Conservation (phyloP, 2,888 invertebrate species). For the Achlya flavicornis region DNA sequence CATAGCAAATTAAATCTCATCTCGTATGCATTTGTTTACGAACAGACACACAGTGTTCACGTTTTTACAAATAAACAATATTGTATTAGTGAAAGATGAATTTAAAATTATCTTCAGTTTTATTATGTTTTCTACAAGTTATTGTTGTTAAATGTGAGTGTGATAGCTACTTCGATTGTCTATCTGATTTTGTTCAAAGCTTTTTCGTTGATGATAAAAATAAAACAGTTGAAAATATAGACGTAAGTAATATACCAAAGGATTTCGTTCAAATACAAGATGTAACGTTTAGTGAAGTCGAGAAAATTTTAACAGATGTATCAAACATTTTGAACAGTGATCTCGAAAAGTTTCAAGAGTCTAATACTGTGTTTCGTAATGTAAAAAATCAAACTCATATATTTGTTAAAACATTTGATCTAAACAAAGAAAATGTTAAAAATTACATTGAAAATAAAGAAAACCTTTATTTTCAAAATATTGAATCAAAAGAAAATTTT, state of each 20-base stretch:
- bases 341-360: conserved; percentile 35
- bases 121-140: conserved; percentile 38
- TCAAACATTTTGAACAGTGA: conserved; percentile 51
- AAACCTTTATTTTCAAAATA: background rate
- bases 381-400: conserved; percentile 54
- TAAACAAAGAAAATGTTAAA: conserved; percentile 36
- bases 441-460: conserved; percentile 19
- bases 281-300: conserved; percentile 35
- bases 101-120: conserved; percentile 31
- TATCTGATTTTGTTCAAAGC: conserved; percentile 43
- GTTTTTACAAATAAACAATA: conserved; percentile 52
- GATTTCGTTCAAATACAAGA: conserved; percentile 41
- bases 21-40: conserved; percentile 61
- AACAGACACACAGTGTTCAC: conserved; percentile 52
- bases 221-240: conserved; percentile 30
- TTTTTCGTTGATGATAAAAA: conserved; percentile 41
- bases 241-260: conserved; percentile 32
- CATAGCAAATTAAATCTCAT: conserved; percentile 25
- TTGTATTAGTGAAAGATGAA: conserved; percentile 35
- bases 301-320: conserved; percentile 46
- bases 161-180: conserved; percentile 52
- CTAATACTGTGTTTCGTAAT: conserved; percentile 34
- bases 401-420: conserved; percentile 53
- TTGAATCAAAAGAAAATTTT: background rate
- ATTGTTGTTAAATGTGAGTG: conserved; percentile 52